These are phyloP conservation scores for Pogonophryne albipinna DNA, from an alignment of 2,797 vertebrate genomes.

Conservation along the genomic window DNA sequence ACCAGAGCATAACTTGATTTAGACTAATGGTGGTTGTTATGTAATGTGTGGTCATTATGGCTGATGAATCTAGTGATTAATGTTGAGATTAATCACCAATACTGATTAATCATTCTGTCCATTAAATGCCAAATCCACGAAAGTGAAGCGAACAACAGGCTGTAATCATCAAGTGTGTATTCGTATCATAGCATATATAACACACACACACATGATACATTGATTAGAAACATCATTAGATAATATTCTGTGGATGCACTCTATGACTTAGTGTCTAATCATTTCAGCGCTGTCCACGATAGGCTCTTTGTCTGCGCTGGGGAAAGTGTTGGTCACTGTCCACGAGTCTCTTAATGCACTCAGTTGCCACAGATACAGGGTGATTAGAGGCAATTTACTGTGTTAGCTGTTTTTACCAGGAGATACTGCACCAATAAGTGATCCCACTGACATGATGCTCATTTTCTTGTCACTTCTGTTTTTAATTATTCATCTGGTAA, in stretches of 20 bases:
- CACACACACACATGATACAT: neutral
- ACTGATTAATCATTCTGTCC: neutral
- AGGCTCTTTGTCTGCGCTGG: constrained; percentile 25
- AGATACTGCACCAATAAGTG: constrained; percentile 23
- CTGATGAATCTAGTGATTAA: neutral
- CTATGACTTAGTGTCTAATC: neutral
- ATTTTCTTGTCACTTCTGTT: constrained; percentile 44
- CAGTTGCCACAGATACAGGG: constrained; percentile 69
- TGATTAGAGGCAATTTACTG: constrained; percentile 72
- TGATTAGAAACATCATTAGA: neutral
- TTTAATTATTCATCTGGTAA: constrained; percentile 12
- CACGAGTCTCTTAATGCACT: constrained; percentile 54
- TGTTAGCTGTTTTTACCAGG: constrained; percentile 56
- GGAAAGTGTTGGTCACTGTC: constrained; percentile 37
- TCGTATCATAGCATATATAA: neutral
- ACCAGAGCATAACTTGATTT: neutral
- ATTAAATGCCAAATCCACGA: constrained; percentile 6
- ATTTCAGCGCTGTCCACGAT: neutral
- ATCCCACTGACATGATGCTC: constrained; percentile 21
- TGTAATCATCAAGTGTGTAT: neutral
- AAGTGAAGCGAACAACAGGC: neutral
- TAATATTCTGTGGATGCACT: neutral
- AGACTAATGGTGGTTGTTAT: neutral
- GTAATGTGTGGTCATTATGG: neutral
- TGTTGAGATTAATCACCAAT: neutral